Evolutionary conservation across 2,888 invertebrate genomes (phyloP), one percentile per base, ranked within the genome.

Genomic region (Steromphala cineraria): DNA sequence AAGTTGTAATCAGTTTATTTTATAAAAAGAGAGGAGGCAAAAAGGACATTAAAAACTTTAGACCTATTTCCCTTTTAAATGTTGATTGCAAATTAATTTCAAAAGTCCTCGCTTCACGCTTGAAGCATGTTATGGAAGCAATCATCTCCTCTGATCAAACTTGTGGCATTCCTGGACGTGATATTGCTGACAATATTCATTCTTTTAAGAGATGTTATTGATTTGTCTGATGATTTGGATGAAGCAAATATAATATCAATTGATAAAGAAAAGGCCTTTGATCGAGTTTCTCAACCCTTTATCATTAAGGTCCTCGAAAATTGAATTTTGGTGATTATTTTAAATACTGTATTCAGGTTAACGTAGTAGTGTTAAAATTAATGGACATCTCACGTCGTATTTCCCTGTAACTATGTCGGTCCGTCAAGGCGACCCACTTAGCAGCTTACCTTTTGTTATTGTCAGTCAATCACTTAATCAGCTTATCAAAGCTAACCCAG

Each of bases 381-480:
- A 62, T 8, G 62, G 62, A 13, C 62, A 62, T 62, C 62, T 62
- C 0, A 62, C 62, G 15, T 24, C 62, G 24, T 62, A 62, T 24
- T 62, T 62, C 24, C 28, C 62, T 15, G 21, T 62, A 24, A 62
- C 24, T 21, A 21, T 13, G 62, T 62, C 24, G 13, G 62, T 62
- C 15, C 21, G 24, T 10, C 62, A 62, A 17, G 78, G 81, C 79
- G 78, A 81, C 78, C 81, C 81, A 79, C 46, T 46, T 46, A 46
- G 46, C 13, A 46, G 46, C 10, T 46, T 46, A 13, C 10, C 13
- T 1, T 46, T 46, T 46, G 46, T 46, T 10, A 46, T 46, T 46
- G 46, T 46, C 13, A 46, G 46, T 13, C 46, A 46, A 46, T 46
- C 46, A 46, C 46, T 46, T 10, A 46, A 46, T 46, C 46, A 46